Percentiles rank a stretch among this genome's conserved stretches.
These are phyloP conservation scores for Agrotis exclamationis DNA, from an alignment of 2,888 invertebrate genomes.

Conservation along the genomic window DNA sequence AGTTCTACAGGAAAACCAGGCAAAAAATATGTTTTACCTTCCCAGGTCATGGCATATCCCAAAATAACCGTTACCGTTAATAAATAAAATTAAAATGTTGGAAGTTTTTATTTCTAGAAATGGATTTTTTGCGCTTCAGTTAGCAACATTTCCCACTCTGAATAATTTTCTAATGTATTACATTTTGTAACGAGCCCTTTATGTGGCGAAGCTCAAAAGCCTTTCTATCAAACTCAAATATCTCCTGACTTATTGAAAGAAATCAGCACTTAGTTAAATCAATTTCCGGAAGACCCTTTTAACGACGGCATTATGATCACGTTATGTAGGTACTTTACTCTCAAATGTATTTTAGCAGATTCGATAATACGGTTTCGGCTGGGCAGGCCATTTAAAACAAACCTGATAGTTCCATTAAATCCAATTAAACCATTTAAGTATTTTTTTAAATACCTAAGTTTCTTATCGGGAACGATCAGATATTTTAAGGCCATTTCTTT, in stretches of 20 bases:
- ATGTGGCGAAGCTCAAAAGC: constrained; percentile 28
- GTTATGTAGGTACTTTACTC: neutral
- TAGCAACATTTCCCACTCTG: constrained; percentile 3
- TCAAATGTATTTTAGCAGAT: neutral
- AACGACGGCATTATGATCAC: constrained; percentile 4
- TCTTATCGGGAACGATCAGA: neutral
- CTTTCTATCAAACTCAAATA: constrained; percentile 32
- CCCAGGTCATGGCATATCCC: neutral
- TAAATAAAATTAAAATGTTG: too few relatives aligned
- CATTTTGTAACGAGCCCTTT: constrained; percentile 30
- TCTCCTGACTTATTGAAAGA: constrained; percentile 46
- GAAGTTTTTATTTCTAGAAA: neutral
- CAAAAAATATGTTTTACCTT: neutral
- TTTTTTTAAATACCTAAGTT: neutral
- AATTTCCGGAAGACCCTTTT: constrained; percentile 37
- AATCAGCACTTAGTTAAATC: constrained; percentile 47
- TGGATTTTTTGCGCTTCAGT: neutral
- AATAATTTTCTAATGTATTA: constrained; percentile 47
- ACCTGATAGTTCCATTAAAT: constrained; percentile 5
- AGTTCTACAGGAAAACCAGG: neutral
- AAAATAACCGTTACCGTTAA: too few relatives aligned
- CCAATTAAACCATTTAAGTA: neutral
- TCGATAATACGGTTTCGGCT: too few relatives aligned
- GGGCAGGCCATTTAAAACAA: neutral
- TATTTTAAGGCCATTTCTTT: neutral